A percentile compares a stretch with the other conserved stretches of the same genome.
These are phyloP conservation scores for Globodera rostochiensis DNA, from an alignment of 1,140 invertebrate species.

Conservation along the genomic window DNA sequence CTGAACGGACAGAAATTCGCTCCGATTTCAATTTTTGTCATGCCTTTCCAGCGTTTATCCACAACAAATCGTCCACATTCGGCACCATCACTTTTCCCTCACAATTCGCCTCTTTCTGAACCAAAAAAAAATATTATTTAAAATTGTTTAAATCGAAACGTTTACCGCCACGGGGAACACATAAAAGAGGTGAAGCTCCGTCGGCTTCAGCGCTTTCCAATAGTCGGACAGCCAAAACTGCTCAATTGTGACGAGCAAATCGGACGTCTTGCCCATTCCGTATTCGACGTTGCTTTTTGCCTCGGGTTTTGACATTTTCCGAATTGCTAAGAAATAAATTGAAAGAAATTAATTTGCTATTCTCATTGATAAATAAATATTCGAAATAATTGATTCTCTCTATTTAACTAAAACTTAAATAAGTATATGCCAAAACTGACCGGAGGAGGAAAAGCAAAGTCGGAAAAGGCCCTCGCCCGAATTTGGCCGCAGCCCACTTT, in stretches of 20 bases:
- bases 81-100: conserved; percentile 12
- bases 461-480: not conserved
- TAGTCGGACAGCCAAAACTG: conserved; percentile 43
- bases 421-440: not conserved
- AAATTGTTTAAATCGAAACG: not conserved
- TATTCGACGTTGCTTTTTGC: conserved; percentile 31
- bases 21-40: not conserved
- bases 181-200: conserved; percentile 42
- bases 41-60: conserved; percentile 24
- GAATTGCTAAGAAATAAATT: conserved; percentile 24
- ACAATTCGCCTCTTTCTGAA: conserved; percentile 4
- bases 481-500: not conserved
- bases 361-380: too few relatives aligned
- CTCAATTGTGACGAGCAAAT: conserved; percentile 45
- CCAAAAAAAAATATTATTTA: not conserved
- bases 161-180: conserved; percentile 39
- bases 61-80: conserved; percentile 1
- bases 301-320: conserved; percentile 30
- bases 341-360: not conserved
- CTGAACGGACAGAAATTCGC: not conserved
- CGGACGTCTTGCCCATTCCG: not conserved
- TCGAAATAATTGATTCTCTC: not conserved
- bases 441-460: conserved; percentile 1
- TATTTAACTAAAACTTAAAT: not conserved
- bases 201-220: conserved; percentile 35